These are phyloP conservation scores for Sinosuthora webbiana DNA, from an alignment of 2,113 vertebrate genomes.

Conservation along the genomic window DNA sequence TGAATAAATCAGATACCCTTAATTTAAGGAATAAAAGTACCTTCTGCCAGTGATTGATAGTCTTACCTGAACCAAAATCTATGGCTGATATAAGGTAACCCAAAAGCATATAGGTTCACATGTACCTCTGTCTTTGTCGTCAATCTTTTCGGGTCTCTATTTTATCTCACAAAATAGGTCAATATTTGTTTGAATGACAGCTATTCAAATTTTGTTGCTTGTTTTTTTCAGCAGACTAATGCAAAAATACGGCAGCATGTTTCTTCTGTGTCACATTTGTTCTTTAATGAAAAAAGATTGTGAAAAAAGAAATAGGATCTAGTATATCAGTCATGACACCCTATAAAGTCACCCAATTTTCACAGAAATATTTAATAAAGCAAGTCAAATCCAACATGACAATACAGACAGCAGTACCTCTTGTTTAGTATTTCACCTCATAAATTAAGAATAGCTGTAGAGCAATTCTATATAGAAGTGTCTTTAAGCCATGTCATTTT, in stretches of 20 bases:
- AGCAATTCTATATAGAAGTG: background rate
- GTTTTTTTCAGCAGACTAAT: background rate
- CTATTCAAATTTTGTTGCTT: background rate
- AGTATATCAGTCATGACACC: background rate
- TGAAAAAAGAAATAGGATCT: background rate
- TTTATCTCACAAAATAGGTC: background rate
- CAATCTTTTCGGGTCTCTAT: background rate
- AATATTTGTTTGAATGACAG: background rate
- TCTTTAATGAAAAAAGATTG: background rate
- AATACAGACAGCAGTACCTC: background rate
- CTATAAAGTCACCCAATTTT: background rate
- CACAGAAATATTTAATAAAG: background rate
- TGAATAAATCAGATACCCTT: background rate
- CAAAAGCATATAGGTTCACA: background rate
- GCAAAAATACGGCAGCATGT: background rate
- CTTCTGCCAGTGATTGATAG: slow-evolving; percentile 1
- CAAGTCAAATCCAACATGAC: background rate
- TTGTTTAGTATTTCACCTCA: background rate
- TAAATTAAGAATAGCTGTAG: background rate
- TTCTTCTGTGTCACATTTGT: background rate
- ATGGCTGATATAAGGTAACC: background rate
- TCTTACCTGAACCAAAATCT: slow-evolving; percentile 13
- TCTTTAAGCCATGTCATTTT: background rate
- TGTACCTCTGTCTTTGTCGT: slow-evolving; percentile 7
- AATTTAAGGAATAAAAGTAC: background rate